Evolutionary conservation across 2,888 invertebrate genomes (phyloP), one percentile per base, ranked within the genome.

Genomic region (Harmothoe impar): DNA sequence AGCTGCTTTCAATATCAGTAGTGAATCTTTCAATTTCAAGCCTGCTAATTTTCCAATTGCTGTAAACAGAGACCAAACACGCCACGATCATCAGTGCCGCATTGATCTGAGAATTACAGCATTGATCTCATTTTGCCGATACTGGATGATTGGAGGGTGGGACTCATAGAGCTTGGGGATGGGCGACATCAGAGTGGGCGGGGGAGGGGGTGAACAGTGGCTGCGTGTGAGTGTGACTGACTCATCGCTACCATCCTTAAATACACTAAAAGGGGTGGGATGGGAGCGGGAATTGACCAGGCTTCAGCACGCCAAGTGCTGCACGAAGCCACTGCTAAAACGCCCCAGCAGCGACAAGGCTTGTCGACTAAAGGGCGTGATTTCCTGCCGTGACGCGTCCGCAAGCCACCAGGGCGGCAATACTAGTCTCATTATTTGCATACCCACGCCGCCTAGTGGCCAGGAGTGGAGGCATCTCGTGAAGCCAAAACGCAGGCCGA

Each of bases 191-290:
- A 10, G 43, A 7, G 43, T 7, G 43, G 43, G 10, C 43, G 3
- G 43, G 43, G 43, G 43, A 10, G 10, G 43, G 43, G 5, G 3
- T 43, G 43, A 43, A 62, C 62, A n/a, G 62, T 20, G 20, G 12
- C 62, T 62, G 62, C 62, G 62, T 43, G 43, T 62, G 62, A 62
- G 20, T 62, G 20, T 7, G 12, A 29, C 72, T 72, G 72, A 72
- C 72, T 72, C 72, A 72, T 29, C 31, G 72, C 72, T 72, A 3
- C n/a, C 72, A 72, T 72, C 31, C 29, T 29, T 72, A 29, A 72
- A 29, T 25, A 72, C 72, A 72, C 72, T 29, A 29, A 72, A 72
- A 72, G 72, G 72, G 72, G 31, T 72, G 72, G 43, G 43, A 72
- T 25, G 31, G 31, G 12, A 12, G 10, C 43, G 43, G 12, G 62